These are phyloP conservation scores for Graphium colonna DNA, from an alignment of 2,888 invertebrate species.

Conservation along the genomic window DNA sequence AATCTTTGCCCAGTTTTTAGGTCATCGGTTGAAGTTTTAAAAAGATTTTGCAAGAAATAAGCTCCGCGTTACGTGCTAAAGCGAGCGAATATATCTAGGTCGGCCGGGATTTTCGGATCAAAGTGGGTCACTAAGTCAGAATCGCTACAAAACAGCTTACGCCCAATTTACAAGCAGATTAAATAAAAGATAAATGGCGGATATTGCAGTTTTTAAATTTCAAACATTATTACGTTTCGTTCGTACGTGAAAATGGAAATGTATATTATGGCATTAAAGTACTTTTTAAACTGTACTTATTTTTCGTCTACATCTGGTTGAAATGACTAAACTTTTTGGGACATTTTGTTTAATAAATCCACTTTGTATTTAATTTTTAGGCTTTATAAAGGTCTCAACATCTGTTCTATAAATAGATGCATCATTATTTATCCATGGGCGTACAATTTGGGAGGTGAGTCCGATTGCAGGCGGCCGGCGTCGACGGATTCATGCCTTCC, in stretches of 20 bases:
- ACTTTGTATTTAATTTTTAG: too few relatives aligned
- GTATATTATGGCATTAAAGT: too few relatives aligned
- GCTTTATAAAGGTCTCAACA: too few relatives aligned
- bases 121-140: constrained; percentile 12
- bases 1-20: neutral
- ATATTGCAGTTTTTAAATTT: too few relatives aligned
- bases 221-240: too few relatives aligned
- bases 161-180: too few relatives aligned
- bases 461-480: constrained; percentile 9
- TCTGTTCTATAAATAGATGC: neutral
- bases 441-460: neutral
- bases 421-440: constrained; percentile 6
- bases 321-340: too few relatives aligned
- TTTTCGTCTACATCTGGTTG: too few relatives aligned
- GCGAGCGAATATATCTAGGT: constrained; percentile 12
- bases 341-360: too few relatives aligned
- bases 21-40: constrained; percentile 11
- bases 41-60: constrained; percentile 12
- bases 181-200: too few relatives aligned
- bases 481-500: constrained; percentile 22
- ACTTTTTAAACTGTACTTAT: too few relatives aligned
- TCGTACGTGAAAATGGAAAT: too few relatives aligned
- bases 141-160: neutral
- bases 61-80: constrained; percentile 11
- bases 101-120: constrained; percentile 3